These are phyloP conservation scores for Parasteatoda tepidariorum DNA, from an alignment of 1,140 invertebrate genomes.

Conservation along the genomic window DNA sequence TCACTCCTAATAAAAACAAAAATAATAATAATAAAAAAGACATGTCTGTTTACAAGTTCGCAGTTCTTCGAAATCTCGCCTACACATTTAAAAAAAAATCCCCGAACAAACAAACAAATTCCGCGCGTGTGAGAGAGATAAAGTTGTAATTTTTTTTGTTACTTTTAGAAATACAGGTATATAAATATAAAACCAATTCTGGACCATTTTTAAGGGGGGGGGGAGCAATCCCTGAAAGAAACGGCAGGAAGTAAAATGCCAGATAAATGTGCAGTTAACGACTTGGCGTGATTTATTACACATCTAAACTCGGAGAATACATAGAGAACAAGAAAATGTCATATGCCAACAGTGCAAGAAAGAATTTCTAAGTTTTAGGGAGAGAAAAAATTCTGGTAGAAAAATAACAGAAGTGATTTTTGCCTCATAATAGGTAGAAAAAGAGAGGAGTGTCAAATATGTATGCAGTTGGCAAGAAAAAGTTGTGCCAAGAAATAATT, in stretches of 20 bases:
- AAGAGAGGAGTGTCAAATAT: background rate
- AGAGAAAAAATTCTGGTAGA: conserved; percentile 5
- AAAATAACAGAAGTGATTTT: conserved; percentile 4
- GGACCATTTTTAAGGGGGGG: too few species aligned
- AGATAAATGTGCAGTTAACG: conserved; percentile 28
- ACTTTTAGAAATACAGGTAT: too few species aligned
- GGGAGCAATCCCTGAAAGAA: background rate
- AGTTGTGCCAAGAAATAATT: conserved; percentile 11
- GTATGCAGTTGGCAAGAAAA: conserved; percentile 2
- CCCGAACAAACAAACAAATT: too few species aligned
- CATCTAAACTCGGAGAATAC: background rate
- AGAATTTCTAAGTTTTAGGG: conserved; percentile 36
- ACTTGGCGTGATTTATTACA: conserved; percentile 35
- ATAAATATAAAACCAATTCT: conserved; percentile 1
- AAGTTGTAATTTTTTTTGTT: too few species aligned
- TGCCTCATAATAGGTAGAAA: conserved; percentile 5
- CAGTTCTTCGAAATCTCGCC: too few species aligned
- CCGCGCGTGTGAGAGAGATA: too few species aligned
- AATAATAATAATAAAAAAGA: too few species aligned
- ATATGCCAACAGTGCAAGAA: conserved; percentile 22
- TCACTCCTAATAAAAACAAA: too few species aligned
- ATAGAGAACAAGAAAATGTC: conserved; percentile 38
- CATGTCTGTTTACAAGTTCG: too few species aligned
- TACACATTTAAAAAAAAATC: too few species aligned
- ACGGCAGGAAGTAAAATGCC: background rate